phyloP scores from a whole-genome alignment of 2,797 vertebrate genomes.

The Gobio occitaniae region DNA sequence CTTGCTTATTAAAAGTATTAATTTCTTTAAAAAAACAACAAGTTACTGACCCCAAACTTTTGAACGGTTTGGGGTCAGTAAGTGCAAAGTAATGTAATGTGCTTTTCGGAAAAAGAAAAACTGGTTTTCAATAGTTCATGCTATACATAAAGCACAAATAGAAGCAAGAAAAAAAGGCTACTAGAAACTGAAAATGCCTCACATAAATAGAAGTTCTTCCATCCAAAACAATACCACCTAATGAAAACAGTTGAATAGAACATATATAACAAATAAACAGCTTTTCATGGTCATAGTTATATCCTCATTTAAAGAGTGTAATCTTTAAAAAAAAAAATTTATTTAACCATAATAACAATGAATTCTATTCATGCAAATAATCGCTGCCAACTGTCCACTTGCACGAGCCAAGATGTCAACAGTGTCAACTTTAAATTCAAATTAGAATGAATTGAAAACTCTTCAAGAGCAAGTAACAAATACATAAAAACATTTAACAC shows the following conservation, averaged over 20 bases:
- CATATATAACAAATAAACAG: background rate
- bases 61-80: too few species aligned
- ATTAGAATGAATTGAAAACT: background rate
- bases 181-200: background rate
- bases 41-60: too few species aligned
- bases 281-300: background rate
- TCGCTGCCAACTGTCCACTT: background rate
- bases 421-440: background rate
- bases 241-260: background rate
- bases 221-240: background rate
- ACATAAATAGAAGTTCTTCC: conserved; percentile 2
- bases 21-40: background rate
- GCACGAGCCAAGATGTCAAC: background rate
- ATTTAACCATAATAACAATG: background rate
- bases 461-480: background rate
- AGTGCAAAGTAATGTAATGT: background rate
- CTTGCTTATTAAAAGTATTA: background rate
- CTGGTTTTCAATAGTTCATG: background rate
- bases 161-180: background rate
- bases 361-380: background rate
- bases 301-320: background rate
- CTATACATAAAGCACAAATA: background rate
- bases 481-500: background rate
- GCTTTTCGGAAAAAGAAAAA: background rate
- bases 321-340: background rate